Evolutionary conservation across 1,140 invertebrate genomes (phyloP).

Genomic region (Bactericera cockerelli): DNA sequence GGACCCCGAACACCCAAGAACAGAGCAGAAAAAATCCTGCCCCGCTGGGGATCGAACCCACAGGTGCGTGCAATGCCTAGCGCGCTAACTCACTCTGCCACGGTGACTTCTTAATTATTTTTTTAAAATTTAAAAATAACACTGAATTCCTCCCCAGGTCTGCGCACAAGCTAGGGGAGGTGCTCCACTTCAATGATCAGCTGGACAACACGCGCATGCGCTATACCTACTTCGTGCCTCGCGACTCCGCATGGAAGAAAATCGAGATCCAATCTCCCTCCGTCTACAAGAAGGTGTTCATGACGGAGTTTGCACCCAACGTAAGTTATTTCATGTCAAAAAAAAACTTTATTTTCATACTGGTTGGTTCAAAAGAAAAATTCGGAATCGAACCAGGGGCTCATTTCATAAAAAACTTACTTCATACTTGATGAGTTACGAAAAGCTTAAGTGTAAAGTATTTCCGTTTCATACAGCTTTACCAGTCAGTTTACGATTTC

Average conservation of each 20-base stretch:
- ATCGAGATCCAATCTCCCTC: conserved; percentile 53
- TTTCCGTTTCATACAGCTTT: too few species aligned
- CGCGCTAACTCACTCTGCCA: too few species aligned
- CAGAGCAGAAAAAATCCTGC: too few species aligned
- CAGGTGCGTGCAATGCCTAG: too few species aligned
- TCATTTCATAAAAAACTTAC: conserved; percentile 1
- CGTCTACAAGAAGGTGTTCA: conserved; percentile 65
- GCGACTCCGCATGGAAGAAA: conserved; percentile 67
- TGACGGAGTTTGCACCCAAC: conserved; percentile 60
- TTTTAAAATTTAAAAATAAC: too few species aligned
- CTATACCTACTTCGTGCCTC: conserved; percentile 83
- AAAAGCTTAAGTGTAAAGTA: too few species aligned
- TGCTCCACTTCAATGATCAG: conserved; percentile 57
- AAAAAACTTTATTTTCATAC: too few species aligned
- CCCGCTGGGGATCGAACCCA: too few species aligned
- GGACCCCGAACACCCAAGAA: too few species aligned
- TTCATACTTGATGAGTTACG: neutral
- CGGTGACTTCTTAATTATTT: too few species aligned
- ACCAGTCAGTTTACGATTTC: too few species aligned
- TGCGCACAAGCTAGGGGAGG: conserved; percentile 53
- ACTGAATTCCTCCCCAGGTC: too few species aligned
- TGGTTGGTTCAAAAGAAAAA: conserved; percentile 1
- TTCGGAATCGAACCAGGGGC: neutral
- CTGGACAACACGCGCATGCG: conserved; percentile 56
- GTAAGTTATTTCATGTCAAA: conserved; percentile 39